Evolutionary conservation across 2,797 vertebrate species (phyloP).

Genomic region (Hypotaenidia philippensis): DNA sequence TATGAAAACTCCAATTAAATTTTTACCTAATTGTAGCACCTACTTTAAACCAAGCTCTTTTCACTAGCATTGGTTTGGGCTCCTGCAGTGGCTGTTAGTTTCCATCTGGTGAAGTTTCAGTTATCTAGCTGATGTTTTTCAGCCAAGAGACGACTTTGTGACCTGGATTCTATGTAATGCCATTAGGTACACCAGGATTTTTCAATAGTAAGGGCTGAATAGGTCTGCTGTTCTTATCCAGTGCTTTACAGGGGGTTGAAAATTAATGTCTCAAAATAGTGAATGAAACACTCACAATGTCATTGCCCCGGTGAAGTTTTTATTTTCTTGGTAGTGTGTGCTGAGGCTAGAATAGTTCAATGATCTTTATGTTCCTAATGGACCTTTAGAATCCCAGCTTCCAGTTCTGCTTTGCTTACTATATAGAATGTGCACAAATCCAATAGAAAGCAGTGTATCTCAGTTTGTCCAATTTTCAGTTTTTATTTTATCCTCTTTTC

Average conservation of each 20-base stretch:
- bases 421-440: neutral
- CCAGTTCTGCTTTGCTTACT: neutral
- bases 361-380: neutral
- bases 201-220: neutral
- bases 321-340: neutral
- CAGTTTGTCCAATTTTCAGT: neutral
- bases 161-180: neutral
- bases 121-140: neutral
- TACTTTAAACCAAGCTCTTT: neutral
- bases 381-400: neutral
- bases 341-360: neutral
- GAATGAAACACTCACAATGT: rapidly evolving
- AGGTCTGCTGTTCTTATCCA: neutral
- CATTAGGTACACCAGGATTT: neutral
- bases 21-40: neutral
- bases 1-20: neutral
- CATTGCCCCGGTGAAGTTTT: neutral
- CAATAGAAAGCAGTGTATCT: neutral
- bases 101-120: neutral
- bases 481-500: neutral
- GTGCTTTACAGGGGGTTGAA: neutral
- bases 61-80: neutral
- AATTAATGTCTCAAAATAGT: neutral
- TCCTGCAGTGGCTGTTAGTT: neutral
- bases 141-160: neutral